Percentiles rank a stretch among this genome's conserved stretches.
These are phyloP conservation scores for Carcharodon carcharias DNA, from an alignment of 2,797 vertebrate species.

Conservation along the genomic window DNA sequence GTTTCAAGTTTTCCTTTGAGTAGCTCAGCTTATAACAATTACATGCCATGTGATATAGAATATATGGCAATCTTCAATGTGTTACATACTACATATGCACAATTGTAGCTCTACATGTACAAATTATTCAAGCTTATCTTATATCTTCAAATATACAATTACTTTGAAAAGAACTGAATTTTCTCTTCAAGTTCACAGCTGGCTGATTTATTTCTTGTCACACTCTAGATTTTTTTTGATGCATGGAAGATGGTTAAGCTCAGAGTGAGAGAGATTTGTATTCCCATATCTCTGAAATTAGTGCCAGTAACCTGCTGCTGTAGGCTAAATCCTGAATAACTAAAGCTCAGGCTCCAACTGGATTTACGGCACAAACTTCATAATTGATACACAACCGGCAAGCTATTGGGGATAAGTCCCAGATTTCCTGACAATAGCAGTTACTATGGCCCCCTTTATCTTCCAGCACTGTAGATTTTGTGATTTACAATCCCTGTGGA, in stretches of 20 bases:
- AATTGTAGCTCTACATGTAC: neutral
- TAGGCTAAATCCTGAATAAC: slow-evolving; percentile 33
- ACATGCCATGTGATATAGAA: neutral
- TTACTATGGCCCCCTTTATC: neutral
- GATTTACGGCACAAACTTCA: slow-evolving; percentile 22
- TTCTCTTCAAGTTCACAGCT: neutral
- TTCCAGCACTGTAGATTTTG: neutral
- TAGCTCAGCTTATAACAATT: no score
- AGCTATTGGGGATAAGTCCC: slow-evolving; percentile 8
- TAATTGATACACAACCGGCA: neutral
- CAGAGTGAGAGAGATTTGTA: slow-evolving; percentile 23
- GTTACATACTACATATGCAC: neutral
- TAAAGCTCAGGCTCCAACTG: slow-evolving; percentile 16
- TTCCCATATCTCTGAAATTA: slow-evolving; percentile 34
- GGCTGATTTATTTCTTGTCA: neutral
- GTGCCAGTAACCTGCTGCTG: slow-evolving; percentile 19
- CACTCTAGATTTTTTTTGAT: slow-evolving; percentile 26
- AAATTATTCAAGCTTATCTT: neutral
- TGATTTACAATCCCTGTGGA: slow-evolving; percentile 2
- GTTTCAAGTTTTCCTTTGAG: no score
- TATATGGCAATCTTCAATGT: neutral
- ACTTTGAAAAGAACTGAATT: neutral
- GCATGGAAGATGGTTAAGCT: neutral
- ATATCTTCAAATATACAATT: neutral
- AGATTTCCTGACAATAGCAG: neutral